These are phyloP conservation scores for Drosophila seclusa DNA, from an alignment of 2,888 invertebrate genomes.

Conservation along the genomic window DNA sequence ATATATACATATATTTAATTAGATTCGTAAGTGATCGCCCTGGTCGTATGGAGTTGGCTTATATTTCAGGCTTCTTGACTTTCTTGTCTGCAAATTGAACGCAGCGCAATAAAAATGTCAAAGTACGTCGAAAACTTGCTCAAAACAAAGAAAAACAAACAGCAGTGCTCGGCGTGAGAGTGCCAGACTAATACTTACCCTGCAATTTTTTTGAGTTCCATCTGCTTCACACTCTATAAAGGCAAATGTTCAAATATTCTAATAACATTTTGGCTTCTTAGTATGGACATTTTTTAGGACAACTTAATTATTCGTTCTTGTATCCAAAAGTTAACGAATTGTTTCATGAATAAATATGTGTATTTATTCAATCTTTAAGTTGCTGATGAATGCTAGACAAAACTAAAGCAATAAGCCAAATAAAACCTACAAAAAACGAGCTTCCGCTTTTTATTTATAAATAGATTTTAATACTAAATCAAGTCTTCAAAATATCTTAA, in stretches of 20 bases:
- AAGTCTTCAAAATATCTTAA: background rate
- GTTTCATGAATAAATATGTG: background rate
- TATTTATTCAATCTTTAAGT: background rate
- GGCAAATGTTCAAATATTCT: background rate
- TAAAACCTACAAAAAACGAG: background rate
- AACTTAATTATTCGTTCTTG: background rate
- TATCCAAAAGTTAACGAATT: background rate
- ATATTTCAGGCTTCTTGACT: conserved; percentile 64
- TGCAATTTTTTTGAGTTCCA: background rate
- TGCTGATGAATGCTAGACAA: background rate
- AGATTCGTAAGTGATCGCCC: conserved; percentile 58
- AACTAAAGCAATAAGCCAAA: background rate
- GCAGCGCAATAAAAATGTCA: conserved; percentile 66
- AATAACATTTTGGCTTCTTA: too few species aligned
- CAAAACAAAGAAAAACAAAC: conserved; percentile 2
- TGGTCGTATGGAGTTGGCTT: conserved; percentile 37
- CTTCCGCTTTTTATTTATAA: background rate
- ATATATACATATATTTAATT: conserved; percentile 56
- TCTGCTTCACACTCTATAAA: background rate
- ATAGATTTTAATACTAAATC: background rate
- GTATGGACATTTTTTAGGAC: too few species aligned
- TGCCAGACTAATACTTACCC: conserved; percentile 4
- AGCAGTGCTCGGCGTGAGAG: accelerated
- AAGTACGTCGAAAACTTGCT: conserved; percentile 23
- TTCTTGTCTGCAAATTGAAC: conserved; percentile 50